Evolutionary conservation across 2,797 vertebrate genomes (phyloP).

Genomic region (Malurus leucopterus): DNA sequence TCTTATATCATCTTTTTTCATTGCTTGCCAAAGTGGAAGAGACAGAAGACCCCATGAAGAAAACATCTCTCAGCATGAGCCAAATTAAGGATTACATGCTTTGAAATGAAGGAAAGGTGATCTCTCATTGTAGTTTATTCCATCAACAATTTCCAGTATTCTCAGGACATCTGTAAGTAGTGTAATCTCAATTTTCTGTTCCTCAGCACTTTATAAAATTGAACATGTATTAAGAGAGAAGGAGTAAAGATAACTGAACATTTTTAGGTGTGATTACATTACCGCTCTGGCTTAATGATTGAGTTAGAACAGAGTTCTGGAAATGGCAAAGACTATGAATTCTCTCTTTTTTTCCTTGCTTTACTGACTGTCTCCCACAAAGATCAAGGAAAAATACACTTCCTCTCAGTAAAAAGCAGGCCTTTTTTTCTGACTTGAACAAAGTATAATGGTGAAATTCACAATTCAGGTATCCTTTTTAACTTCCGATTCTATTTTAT

Average conservation of each 20-base stretch:
- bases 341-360: neutral
- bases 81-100: slow-evolving; percentile 39
- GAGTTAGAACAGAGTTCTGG: neutral
- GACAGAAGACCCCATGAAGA: slow-evolving; percentile 21
- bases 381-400: neutral
- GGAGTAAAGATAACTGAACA: neutral
- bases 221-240: neutral
- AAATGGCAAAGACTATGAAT: neutral
- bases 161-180: slow-evolving; percentile 42
- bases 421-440: neutral
- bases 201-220: slow-evolving; percentile 26
- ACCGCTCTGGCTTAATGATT: neutral
- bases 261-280: neutral
- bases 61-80: slow-evolving; percentile 41
- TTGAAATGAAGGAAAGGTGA: slow-evolving; percentile 60
- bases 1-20: slow-evolving; percentile 12
- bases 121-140: slow-evolving; percentile 33
- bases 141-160: slow-evolving; percentile 43
- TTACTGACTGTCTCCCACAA: neutral
- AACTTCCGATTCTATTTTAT: neutral
- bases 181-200: slow-evolving; percentile 56
- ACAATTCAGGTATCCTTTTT: neutral
- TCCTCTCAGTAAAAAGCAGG: neutral
- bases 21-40: slow-evolving; percentile 33
- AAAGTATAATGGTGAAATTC: neutral